phyloP scores from a whole-genome alignment of 2,888 invertebrate genomes.

The Embidobia sp. region DNA sequence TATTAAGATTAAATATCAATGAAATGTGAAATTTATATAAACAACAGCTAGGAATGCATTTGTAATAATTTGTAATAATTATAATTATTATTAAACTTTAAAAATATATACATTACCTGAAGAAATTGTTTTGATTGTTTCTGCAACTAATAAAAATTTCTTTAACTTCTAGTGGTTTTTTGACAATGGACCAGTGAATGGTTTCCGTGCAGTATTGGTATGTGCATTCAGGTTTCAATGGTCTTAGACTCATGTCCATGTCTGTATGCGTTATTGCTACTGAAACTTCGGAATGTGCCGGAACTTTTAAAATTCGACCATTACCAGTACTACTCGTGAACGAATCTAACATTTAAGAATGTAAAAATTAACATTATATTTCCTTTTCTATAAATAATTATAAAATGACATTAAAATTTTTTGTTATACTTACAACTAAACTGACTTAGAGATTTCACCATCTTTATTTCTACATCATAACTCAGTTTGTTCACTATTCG shows the following conservation, averaged over 20 bases:
- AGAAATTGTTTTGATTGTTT: slow-evolving; percentile 79
- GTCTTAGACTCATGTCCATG: slow-evolving; percentile 89
- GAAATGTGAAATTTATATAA: too few relatives aligned
- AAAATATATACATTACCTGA: too few relatives aligned
- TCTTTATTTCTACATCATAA: slow-evolving; percentile 87
- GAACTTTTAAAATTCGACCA: slow-evolving; percentile 75
- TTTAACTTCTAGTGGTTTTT: slow-evolving; percentile 79
- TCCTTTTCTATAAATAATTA: too few relatives aligned
- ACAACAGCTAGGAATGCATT: too few relatives aligned
- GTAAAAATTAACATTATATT: too few relatives aligned
- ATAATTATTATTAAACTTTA: too few relatives aligned
- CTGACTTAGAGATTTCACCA: slow-evolving; percentile 84
- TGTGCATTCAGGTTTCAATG: slow-evolving; percentile 83
- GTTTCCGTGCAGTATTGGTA: slow-evolving; percentile 84
- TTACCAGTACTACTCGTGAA: slow-evolving; percentile 69
- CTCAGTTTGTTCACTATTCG: slow-evolving; percentile 89
- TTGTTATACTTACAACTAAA: slow-evolving; percentile 77
- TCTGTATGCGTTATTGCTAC: slow-evolving; percentile 90
- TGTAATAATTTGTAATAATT: too few relatives aligned
- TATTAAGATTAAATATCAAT: too few relatives aligned
- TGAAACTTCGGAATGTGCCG: slow-evolving; percentile 85
- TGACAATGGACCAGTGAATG: slow-evolving; percentile 85
- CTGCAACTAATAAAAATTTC: slow-evolving; percentile 77
- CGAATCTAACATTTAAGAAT: slow-evolving; percentile 69
- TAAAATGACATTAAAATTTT: too few relatives aligned